These are phyloP conservation scores for Cetonia aurata DNA, from an alignment of 2,888 invertebrate species.

Conservation along the genomic window DNA sequence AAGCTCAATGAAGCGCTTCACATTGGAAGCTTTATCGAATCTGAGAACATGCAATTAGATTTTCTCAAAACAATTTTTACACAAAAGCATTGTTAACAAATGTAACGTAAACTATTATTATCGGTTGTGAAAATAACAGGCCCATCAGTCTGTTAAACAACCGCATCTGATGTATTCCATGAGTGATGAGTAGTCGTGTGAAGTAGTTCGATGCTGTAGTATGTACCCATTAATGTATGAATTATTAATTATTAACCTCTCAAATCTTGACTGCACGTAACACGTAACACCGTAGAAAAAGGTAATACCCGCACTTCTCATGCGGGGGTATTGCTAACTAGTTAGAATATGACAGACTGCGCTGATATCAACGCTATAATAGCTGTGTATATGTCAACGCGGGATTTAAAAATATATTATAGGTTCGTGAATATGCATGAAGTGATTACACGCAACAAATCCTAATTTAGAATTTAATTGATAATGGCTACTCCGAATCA, in stretches of 20 bases:
- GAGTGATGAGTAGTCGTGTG: conserved; percentile 30
- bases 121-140: conserved; percentile 26
- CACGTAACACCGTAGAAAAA: conserved; percentile 5
- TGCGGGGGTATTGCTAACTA: no score
- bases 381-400: no score
- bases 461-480: no score
- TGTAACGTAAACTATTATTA: conserved; percentile 40
- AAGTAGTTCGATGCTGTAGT: conserved; percentile 28
- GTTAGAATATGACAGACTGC: no score
- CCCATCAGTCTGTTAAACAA: conserved; percentile 36
- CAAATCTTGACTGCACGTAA: conserved; percentile 18
- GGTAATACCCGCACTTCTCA: not conserved
- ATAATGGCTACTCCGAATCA: no score
- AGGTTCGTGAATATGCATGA: no score
- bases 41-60: conserved; percentile 38
- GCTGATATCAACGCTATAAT: no score
- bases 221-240: conserved; percentile 18
- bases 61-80: conserved; percentile 36
- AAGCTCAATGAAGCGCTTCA: conserved; percentile 34
- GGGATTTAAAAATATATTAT: no score
- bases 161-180: conserved; percentile 27
- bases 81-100: conserved; percentile 39
- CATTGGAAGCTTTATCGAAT: conserved; percentile 33
- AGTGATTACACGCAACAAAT: no score
- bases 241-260: conserved; percentile 37